phyloP scores from a whole-genome alignment of 2,888 invertebrate species.

The Galeopsomyia nigrocyanea region DNA sequence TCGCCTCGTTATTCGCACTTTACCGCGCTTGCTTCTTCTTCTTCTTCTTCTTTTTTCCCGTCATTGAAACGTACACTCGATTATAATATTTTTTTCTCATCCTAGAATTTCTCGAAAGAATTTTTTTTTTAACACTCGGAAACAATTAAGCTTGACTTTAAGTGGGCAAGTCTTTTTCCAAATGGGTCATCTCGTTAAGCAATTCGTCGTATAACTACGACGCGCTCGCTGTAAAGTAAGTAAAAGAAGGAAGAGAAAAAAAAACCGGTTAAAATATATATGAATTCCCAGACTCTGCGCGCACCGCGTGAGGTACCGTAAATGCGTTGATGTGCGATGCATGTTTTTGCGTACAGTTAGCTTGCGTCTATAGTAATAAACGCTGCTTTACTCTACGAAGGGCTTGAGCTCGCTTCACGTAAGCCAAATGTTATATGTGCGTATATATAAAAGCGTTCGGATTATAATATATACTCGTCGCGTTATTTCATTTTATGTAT shows the following conservation, averaged over 20 bases:
- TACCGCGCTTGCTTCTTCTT: too few relatives aligned
- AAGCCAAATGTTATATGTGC: too few relatives aligned
- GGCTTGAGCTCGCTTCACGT: too few relatives aligned
- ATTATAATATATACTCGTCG: too few relatives aligned
- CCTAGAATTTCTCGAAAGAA: background rate
- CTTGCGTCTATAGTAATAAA: constrained; percentile 33
- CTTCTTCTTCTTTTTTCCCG: too few relatives aligned
- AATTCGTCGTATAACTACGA: background rate
- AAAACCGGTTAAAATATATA: constrained; percentile 61
- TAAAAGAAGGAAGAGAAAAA: constrained; percentile 41
- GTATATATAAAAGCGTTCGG: too few relatives aligned
- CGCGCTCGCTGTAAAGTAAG: background rate
- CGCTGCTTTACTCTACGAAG: background rate
- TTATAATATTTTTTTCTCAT: background rate
- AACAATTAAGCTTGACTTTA: too few relatives aligned
- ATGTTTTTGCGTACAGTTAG: constrained; percentile 56
- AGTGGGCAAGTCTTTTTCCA: too few relatives aligned
- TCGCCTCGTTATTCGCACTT: too few relatives aligned
- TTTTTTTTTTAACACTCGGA: background rate
- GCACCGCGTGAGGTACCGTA: constrained; percentile 55
- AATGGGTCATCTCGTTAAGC: background rate
- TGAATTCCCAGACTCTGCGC: constrained; percentile 57
- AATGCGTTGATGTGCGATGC: constrained; percentile 39
- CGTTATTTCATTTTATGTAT: too few relatives aligned
- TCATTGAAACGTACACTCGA: too few relatives aligned